Percentiles rank a stretch among this genome's conserved stretches.
These are phyloP conservation scores for Capricornis sumatraensis DNA, from an alignment of 2,113 vertebrate genomes.

Conservation along the genomic window DNA sequence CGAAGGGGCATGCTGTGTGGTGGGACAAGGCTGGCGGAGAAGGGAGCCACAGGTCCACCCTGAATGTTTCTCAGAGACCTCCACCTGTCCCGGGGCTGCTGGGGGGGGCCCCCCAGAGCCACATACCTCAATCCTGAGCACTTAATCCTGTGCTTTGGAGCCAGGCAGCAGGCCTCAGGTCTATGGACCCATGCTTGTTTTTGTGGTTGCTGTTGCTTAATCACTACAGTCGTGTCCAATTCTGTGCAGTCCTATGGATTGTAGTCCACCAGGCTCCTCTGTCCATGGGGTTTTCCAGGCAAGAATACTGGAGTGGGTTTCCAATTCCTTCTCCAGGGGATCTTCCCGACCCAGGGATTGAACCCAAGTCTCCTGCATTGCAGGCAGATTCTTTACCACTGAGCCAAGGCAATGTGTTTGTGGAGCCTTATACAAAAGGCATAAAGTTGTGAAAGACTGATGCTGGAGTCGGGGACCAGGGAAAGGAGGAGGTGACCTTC, in stretches of 20 bases:
- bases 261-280: not conserved
- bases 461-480: not conserved
- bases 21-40: not conserved
- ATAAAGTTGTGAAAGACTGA: not conserved
- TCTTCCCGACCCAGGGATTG: rapidly evolving
- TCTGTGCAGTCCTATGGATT: not conserved
- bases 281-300: not conserved
- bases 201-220: not conserved
- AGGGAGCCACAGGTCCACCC: not conserved
- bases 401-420: not conserved
- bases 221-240: not conserved
- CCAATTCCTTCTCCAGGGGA: not conserved
- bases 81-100: not conserved
- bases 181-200: not conserved
- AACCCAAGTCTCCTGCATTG: not conserved
- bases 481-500: not conserved
- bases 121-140: rapidly evolving
- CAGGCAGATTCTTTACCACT: not conserved
- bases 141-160: not conserved
- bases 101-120: not conserved
- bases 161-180: not conserved
- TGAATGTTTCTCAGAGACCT: not conserved
- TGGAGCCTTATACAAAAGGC: not conserved
- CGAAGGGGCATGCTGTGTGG: not conserved
- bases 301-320: not conserved